Evolutionary conservation across 2,888 invertebrate genomes (phyloP), one percentile per base, ranked within the genome.

Genomic region (Malacosoma neustria): DNA sequence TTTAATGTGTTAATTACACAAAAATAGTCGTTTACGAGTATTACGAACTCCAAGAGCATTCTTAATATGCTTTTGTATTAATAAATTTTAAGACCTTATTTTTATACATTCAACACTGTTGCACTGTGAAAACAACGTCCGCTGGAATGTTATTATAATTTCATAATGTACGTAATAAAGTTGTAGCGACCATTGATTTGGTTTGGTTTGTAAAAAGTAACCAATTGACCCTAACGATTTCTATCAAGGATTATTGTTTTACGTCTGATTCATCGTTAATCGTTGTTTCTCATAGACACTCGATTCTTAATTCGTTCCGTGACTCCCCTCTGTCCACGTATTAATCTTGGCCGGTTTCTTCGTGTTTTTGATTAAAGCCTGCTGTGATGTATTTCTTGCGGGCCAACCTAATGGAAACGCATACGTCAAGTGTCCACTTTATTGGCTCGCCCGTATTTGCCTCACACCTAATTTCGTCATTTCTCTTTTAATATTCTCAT

Each of bases 341-440:
- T 84, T 81, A 80, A 82, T 84, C 80, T 77, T 68, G 59, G 54
- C 55, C 57, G 64, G 70, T 70, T 70, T 67, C 75, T 70, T 72
- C 67, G 70, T 61, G 73, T 72, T 77, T 77, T 80, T 84, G 82
- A 85, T 85, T 85, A 82, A 82, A 69, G 63, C 68, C 54, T 56
- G 60, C 65, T 49, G 73, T 84, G 82, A 85, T 81, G 77, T 82
- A 85, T 85, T 81, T 81, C 79, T 80, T 82, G 73, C 69, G 57
- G 67, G 67, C 69, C 64, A 72, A 74, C 77, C 69, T 85, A 84
- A 85, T 84, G 81, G 82, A 75, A 82, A 74, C 69, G 57, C 77
- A 82, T 85, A 76, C 74, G 68, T 85, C 84, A 85, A 82, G 82
- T 77, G 77, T 75, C 80, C 66, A 75, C 80, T 69, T 77, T 82